These are phyloP conservation scores for Aphaenogaster ashmeadi DNA, from an alignment of 1,140 invertebrate species.

Conservation along the genomic window DNA sequence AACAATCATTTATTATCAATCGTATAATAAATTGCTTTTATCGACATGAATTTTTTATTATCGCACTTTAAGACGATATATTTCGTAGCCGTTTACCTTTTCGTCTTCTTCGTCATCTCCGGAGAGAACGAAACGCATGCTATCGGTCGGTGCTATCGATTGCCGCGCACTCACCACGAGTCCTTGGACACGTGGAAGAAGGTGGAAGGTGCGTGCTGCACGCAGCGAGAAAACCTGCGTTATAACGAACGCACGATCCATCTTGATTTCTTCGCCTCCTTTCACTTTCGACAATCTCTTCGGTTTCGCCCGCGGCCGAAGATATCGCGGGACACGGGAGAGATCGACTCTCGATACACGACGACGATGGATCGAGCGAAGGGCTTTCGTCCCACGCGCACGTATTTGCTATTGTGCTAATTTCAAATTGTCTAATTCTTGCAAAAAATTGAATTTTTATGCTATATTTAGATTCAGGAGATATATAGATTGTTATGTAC, in stretches of 20 bases:
- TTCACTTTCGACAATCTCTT: conserved; percentile 81
- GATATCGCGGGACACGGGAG: conserved; percentile 49
- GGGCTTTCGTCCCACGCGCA: conserved; percentile 1
- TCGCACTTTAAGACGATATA: neutral
- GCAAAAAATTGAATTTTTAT: neutral
- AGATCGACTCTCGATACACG: conserved; percentile 51
- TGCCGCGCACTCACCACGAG: conserved; percentile 71
- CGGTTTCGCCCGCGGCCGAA: conserved; percentile 67
- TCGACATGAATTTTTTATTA: neutral
- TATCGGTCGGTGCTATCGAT: conserved; percentile 73
- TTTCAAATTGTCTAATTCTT: neutral
- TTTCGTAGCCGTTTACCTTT: conserved; percentile 16
- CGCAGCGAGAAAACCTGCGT: conserved; percentile 75
- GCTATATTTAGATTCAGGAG: neutral
- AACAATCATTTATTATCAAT: neutral
- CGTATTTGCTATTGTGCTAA: neutral
- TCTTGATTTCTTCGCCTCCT: conserved; percentile 80
- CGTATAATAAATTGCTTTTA: neutral
- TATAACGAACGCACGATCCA: conserved; percentile 78
- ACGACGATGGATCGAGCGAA: conserved; percentile 32
- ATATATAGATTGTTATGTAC: neutral
- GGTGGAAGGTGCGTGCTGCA: conserved; percentile 75
- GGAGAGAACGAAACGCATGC: conserved; percentile 36
- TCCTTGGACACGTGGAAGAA: conserved; percentile 74
- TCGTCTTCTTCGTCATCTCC: conserved; percentile 60